These are phyloP conservation scores for Autographa pulchrina DNA, from an alignment of 2,888 invertebrate genomes.

Conservation along the genomic window DNA sequence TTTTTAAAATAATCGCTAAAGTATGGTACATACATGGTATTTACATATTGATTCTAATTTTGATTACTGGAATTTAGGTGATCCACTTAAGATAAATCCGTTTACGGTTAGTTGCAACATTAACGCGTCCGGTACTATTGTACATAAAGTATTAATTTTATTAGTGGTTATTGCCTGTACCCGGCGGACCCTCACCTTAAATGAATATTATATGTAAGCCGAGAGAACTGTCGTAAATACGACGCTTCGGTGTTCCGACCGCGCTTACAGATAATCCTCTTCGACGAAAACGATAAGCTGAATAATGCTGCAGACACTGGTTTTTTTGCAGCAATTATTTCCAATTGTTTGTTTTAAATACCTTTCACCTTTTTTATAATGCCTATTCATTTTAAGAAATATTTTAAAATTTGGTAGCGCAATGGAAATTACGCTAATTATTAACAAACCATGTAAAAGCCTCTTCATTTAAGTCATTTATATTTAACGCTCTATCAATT, in stretches of 20 bases:
- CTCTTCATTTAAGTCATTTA: constrained; percentile 6
- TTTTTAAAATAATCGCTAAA: background rate
- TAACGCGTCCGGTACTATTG: constrained; percentile 54
- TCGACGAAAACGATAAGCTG: constrained; percentile 39
- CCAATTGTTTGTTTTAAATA: background rate
- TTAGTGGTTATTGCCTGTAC: constrained; percentile 67
- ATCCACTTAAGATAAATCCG: constrained; percentile 22
- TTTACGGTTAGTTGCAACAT: constrained; percentile 46
- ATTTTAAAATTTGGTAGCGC: background rate
- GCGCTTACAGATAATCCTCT: constrained; percentile 57
- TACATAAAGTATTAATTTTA: constrained; percentile 65
- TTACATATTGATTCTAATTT: background rate
- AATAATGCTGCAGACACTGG: constrained; percentile 27
- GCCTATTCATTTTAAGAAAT: background rate
- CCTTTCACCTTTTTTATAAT: background rate
- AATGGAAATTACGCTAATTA: background rate
- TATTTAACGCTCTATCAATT: constrained; percentile 10
- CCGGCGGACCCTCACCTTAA: constrained; percentile 57
- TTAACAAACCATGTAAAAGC: background rate
- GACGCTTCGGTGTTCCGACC: constrained; percentile 49
- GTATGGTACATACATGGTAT: background rate
- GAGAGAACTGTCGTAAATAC: constrained; percentile 62
- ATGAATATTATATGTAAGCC: constrained; percentile 69
- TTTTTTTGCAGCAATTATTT: background rate
- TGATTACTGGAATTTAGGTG: constrained; percentile 10